Percentiles rank a stretch among this genome's conserved stretches.
phyloP scores from a whole-genome alignment of 2,888 invertebrate genomes.

The Nomada fucata region DNA sequence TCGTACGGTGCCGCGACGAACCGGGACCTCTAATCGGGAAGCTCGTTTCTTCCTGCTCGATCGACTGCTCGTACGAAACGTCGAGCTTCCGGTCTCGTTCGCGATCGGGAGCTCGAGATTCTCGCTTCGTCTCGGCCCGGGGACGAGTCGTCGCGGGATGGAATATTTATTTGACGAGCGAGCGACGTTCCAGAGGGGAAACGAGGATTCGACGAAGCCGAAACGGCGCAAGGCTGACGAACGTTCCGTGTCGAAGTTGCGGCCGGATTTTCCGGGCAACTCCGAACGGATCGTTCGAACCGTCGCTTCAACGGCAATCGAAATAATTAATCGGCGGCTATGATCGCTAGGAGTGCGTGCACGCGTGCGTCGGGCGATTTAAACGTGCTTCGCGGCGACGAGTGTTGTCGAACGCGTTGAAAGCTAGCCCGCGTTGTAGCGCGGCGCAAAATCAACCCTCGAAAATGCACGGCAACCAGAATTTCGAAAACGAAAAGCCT shows the following conservation, averaged over 20 bases:
- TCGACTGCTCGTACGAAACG: not conserved
- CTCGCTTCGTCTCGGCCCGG: not conserved
- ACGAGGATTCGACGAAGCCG: not conserved
- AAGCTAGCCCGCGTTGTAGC: too few species aligned
- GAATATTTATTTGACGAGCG: conserved; percentile 8
- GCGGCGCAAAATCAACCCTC: not conserved
- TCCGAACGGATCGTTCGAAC: too few species aligned
- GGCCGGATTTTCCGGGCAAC: not conserved
- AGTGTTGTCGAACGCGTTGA: too few species aligned
- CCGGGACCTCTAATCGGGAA: not conserved
- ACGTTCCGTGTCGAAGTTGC: not conserved
- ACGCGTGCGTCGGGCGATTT: too few species aligned
- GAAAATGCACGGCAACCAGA: conserved; percentile 1
- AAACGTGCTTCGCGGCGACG: too few species aligned
- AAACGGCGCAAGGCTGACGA: not conserved
- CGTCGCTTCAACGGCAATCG: too few species aligned
- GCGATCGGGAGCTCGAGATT: not conserved
- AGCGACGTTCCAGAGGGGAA: not conserved
- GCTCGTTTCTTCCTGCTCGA: conserved; percentile 6
- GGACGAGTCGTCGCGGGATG: not conserved
- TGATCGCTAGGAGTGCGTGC: too few species aligned
- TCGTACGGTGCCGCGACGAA: not conserved
- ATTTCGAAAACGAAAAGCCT: conserved; percentile 3
- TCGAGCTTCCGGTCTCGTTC: not conserved
- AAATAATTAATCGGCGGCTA: too few species aligned